Evolutionary conservation across 2,888 invertebrate genomes (phyloP), one percentile per base, ranked within the genome.

Genomic region (Cynaeus angustus): DNA sequence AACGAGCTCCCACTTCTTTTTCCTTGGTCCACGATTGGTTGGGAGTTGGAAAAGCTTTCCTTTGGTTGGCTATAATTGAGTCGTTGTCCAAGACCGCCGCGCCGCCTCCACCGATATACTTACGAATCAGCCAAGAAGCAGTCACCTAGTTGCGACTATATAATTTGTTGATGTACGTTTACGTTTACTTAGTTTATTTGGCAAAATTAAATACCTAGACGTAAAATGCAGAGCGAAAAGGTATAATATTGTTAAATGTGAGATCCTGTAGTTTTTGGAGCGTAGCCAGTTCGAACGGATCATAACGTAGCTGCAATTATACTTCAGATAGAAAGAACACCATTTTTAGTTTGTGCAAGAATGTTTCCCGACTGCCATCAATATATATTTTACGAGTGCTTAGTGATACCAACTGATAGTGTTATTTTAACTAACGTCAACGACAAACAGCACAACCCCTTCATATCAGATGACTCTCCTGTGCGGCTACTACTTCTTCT

Each of bases 191-290:
- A 28, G 26, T 26, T 58, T 14, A 45, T 59, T 65, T 65, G 67
- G 68, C 65, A 69, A 66, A 58, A 69, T 43, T 50, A 75, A 71
- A 58, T 73, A 75, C 76, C 77, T 80, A 80, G 80, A 78, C 77
- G 76, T 77, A 78, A 68, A 46, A 78, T 76, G 77, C 78, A 79
- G 76, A 78, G 72, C 75, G 76, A 79, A 75, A 74, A 72, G 72
- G 74, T 73, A 73, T 56, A 73, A 81, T 78, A 81, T 82, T 83
- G 82, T 84, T 84, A 80, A 82, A 83, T 82, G 83, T 83, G 83
- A 82, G 82, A 83, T 83, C 81, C 80, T 80, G 82, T 84, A 84
- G 84, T 82, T 68, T 80, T 81, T 81, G 83, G 81, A 81, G 80
- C 77, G 81, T 82, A 83, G 82, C 77, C 73, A 79, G 78, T 80